Evolutionary conservation across 2,797 vertebrate species (phyloP).

Genomic region (Geotria australis): DNA sequence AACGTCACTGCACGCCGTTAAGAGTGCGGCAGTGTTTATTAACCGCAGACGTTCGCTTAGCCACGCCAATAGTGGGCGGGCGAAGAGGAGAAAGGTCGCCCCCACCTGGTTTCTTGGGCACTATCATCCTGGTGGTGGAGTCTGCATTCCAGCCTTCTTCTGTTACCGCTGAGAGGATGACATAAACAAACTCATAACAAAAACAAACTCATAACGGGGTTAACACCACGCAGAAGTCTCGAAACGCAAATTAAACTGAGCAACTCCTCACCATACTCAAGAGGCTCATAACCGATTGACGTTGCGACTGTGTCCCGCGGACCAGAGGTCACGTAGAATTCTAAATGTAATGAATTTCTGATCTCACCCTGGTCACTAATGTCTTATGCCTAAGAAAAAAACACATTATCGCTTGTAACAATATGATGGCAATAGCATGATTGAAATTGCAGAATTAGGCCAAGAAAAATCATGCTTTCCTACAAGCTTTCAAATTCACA

Average conservation of each 20-base stretch:
- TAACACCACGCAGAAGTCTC: not conserved
- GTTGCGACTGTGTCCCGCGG: not conserved
- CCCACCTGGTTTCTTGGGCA: slow-evolving; percentile 89
- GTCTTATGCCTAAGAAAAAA: too few species aligned
- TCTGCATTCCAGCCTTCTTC: slow-evolving; percentile 88
- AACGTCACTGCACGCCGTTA: too few species aligned
- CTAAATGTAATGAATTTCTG: too few species aligned
- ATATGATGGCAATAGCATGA: too few species aligned
- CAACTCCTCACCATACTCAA: not conserved
- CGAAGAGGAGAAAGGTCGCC: slow-evolving; percentile 11
- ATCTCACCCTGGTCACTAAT: too few species aligned
- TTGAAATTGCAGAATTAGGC: too few species aligned
- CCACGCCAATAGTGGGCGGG: too few species aligned
- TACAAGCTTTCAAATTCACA: too few species aligned
- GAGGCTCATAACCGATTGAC: not conserved
- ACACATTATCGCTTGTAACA: too few species aligned
- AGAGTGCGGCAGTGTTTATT: too few species aligned
- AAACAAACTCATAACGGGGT: not conserved
- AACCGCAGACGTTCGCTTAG: too few species aligned
- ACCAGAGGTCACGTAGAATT: slow-evolving; percentile 1
- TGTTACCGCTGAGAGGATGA: slow-evolving; percentile 25
- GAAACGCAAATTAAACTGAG: not conserved
- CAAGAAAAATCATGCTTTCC: too few species aligned
- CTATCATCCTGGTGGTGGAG: slow-evolving; percentile 61
- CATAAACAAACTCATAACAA: not conserved